Percentiles rank a stretch among this genome's conserved stretches.
These are phyloP conservation scores for Eupithecia inturbata DNA, from an alignment of 2,888 invertebrate genomes.

Conservation along the genomic window DNA sequence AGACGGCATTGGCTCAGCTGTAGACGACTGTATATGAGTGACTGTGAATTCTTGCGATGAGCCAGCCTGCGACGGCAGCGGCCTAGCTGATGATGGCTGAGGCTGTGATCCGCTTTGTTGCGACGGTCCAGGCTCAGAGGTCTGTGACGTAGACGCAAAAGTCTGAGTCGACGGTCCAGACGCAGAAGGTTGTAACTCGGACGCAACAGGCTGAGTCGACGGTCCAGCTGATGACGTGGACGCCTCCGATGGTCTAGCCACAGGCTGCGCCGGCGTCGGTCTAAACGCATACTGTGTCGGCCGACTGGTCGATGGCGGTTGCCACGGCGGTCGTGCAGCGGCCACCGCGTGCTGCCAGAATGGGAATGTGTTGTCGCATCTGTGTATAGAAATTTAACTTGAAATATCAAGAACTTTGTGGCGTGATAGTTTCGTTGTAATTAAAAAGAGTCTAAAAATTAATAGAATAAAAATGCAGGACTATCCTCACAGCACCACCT, in stretches of 20 bases:
- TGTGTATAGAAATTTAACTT: slow-evolving; percentile 18
- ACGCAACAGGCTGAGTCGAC: too few species aligned
- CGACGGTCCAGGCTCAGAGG: background rate
- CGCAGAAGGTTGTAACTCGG: too few species aligned
- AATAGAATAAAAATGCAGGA: too few species aligned
- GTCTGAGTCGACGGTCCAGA: too few species aligned
- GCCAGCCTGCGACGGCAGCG: background rate
- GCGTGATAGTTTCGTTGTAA: too few species aligned
- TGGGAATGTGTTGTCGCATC: slow-evolving; percentile 44
- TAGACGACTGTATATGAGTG: too few species aligned
- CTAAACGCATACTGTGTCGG: background rate
- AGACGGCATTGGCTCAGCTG: background rate
- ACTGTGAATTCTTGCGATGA: background rate
- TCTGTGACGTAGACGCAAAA: too few species aligned
- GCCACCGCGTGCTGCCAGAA: slow-evolving; percentile 10
- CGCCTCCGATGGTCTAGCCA: background rate
- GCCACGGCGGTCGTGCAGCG: background rate
- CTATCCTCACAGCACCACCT: too few species aligned
- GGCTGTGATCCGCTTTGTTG: background rate
- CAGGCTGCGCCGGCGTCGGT: background rate
- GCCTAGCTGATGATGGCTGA: background rate
- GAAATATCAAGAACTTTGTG: background rate
- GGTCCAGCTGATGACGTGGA: background rate
- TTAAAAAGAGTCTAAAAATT: too few species aligned
- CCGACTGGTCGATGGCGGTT: background rate